phyloP scores from a whole-genome alignment of 2,888 invertebrate genomes.

The Dolichopus griseipennis region DNA sequence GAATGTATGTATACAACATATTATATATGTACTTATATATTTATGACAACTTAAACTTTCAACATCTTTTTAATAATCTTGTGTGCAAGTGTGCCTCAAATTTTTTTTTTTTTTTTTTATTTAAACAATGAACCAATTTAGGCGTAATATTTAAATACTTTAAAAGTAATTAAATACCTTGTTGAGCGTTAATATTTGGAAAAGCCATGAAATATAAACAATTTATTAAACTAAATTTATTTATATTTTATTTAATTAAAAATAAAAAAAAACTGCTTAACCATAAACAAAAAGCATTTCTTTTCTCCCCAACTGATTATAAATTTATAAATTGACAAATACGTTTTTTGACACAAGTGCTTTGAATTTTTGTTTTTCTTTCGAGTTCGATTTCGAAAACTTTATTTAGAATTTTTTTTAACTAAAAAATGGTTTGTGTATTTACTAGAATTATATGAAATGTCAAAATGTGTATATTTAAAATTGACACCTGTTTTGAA shows the following conservation, averaged over 20 bases:
- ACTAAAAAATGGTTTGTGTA: too few species aligned
- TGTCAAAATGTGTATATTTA: too few species aligned
- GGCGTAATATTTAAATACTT: constrained; percentile 5
- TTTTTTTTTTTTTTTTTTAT: neutral
- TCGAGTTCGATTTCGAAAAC: too few species aligned
- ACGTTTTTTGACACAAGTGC: too few species aligned
- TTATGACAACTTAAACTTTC: neutral
- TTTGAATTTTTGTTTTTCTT: too few species aligned
- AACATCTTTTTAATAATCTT: too few species aligned
- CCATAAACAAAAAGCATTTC: constrained; percentile 6
- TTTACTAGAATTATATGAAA: too few species aligned
- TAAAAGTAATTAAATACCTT: constrained; percentile 48
- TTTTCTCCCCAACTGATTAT: constrained; percentile 1
- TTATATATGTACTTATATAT: too few species aligned
- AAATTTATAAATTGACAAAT: neutral
- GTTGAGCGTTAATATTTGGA: constrained; percentile 69
- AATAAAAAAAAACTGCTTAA: neutral
- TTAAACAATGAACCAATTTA: constrained; percentile 7
- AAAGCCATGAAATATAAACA: constrained; percentile 56
- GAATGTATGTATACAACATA: too few species aligned
- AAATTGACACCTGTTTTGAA: too few species aligned
- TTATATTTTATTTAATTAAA: neutral
- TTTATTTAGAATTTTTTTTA: too few species aligned
- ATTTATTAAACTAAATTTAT: neutral
- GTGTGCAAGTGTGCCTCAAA: neutral